Conservation (phyloP, 2,888 invertebrate species). For the Pharmacophagus antenor region DNA sequence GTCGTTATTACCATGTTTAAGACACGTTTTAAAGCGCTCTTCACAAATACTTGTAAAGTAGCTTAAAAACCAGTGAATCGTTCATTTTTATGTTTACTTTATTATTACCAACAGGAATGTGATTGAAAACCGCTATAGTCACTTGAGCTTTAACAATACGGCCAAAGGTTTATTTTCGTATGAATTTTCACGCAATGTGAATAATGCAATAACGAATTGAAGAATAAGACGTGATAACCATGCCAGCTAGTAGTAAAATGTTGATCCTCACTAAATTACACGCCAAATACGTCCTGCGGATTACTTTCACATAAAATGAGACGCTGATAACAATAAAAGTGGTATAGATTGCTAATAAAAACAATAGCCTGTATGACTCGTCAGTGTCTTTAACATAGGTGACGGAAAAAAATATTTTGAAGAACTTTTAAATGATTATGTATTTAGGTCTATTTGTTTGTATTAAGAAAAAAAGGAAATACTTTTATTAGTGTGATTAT, state of each 20-base stretch:
- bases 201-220: slow-evolving; percentile 23
- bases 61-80: background rate
- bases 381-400: background rate
- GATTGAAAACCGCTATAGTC: background rate
- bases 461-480: no score
- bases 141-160: background rate
- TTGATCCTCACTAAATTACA: slow-evolving; percentile 48
- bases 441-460: no score
- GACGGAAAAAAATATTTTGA: background rate
- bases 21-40: background rate
- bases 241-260: slow-evolving; percentile 50
- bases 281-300: slow-evolving; percentile 43
- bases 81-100: background rate
- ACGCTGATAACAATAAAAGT: slow-evolving; percentile 34
- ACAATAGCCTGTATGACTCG: slow-evolving; percentile 10
- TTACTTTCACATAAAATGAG: slow-evolving; percentile 47
- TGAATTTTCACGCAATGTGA: background rate
- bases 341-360: slow-evolving; percentile 25
- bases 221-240: slow-evolving; percentile 37
- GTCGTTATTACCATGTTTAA: background rate
- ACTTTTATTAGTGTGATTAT: background rate
- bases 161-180: slow-evolving; percentile 2
- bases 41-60: background rate
- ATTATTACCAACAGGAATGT: background rate
- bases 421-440: background rate